Evolutionary conservation across 2,888 invertebrate species (phyloP).

Genomic region (Ophion ventricosus): DNA sequence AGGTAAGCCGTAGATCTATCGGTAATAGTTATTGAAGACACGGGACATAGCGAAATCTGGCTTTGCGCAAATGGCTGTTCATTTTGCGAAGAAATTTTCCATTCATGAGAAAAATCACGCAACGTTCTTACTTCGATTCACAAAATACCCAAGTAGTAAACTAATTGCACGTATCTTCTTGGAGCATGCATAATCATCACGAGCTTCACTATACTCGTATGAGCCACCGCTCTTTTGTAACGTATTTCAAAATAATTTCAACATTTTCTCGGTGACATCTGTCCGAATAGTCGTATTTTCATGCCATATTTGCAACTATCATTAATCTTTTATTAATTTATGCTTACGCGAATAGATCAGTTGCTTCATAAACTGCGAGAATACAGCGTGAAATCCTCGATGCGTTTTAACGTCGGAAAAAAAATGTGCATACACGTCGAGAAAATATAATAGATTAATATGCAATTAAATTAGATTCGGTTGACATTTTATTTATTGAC

Average conservation of each 20-base stretch:
- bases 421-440: not conserved
- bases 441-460: not conserved
- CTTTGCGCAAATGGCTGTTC: not conserved
- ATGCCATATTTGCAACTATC: not conserved
- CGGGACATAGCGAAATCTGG: not conserved
- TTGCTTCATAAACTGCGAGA: not conserved
- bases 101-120: constrained; percentile 4
- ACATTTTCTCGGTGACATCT: not conserved
- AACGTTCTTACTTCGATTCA: not conserved
- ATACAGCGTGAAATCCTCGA: not conserved
- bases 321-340: not conserved
- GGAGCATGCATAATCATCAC: not conserved
- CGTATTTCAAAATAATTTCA: constrained; percentile 3
- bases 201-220: not conserved
- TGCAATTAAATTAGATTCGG: not conserved
- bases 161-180: not conserved
- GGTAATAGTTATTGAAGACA: not conserved
- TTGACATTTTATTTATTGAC: not conserved
- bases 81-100: not conserved
- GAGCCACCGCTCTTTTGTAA: constrained; percentile 1
- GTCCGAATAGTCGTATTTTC: not conserved
- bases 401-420: not conserved
- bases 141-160: not conserved
- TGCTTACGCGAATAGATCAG: not conserved
- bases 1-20: no score